Conservation (phyloP, 2,888 invertebrate species). For the Hirtodrosophila confusa region DNA sequence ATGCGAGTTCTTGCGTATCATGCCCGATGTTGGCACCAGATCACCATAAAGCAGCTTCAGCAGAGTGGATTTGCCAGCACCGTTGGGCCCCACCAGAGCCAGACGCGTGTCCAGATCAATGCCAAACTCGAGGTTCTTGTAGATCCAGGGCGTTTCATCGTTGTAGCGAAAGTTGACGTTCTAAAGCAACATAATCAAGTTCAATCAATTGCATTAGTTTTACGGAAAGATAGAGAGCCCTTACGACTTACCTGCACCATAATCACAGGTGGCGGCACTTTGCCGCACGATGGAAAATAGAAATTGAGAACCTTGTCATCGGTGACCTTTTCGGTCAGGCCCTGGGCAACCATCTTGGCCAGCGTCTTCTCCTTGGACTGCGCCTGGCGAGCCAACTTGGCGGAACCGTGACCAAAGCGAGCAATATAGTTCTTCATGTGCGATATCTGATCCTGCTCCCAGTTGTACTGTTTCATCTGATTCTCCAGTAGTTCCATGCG, state of each 20-base stretch:
- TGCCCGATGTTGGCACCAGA: slow-evolving; percentile 96
- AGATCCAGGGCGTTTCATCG: slow-evolving; percentile 94
- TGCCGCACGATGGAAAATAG: slow-evolving; percentile 97
- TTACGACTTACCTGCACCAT: slow-evolving; percentile 92
- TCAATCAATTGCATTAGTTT: too few relatives aligned
- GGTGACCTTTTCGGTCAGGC: slow-evolving; percentile 96
- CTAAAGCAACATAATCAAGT: slow-evolving; percentile 76
- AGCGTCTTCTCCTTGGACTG: slow-evolving; percentile 99
- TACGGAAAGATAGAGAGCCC: too few relatives aligned
- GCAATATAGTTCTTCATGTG: slow-evolving; percentile 99
- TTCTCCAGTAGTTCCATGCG: slow-evolving; percentile 97
- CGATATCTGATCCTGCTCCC: slow-evolving; percentile 99
- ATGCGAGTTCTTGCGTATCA: slow-evolving; percentile 99
- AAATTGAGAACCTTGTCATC: slow-evolving; percentile 96
- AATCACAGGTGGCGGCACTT: slow-evolving; percentile 98
- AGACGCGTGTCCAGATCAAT: slow-evolving; percentile 98
- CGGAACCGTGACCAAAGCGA: slow-evolving; percentile 99
- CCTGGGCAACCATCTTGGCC: slow-evolving; percentile 99
- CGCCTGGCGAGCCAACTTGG: slow-evolving; percentile 98
- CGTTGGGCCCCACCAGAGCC: slow-evolving; percentile 98
- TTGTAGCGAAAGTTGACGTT: slow-evolving; percentile 98
- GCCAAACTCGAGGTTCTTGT: slow-evolving; percentile 98
- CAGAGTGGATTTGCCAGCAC: slow-evolving; percentile 99
- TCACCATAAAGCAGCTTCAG: slow-evolving; percentile 98
- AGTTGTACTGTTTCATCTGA: slow-evolving; percentile 99